These are phyloP conservation scores for Bergia sp. DNA, from an alignment of 92 coral and sea anemone species.

Conservation along the genomic window DNA sequence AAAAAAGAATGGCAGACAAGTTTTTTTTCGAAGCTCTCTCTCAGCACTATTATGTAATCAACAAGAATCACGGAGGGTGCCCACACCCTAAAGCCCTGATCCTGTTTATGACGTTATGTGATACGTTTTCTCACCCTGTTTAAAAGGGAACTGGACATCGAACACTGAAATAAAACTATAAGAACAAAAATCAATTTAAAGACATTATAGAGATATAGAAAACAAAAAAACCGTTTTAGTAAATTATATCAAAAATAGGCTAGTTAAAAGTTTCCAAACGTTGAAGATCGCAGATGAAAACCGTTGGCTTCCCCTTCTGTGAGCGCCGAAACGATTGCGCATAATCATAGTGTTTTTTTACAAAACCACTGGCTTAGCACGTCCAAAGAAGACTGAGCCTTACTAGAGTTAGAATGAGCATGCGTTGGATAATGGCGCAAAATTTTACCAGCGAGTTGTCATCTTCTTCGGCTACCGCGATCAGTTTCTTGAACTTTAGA, in stretches of 20 bases:
- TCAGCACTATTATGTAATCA: too few species aligned
- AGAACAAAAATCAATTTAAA: constrained; percentile 10
- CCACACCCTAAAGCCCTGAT: too few species aligned
- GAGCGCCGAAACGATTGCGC: constrained; percentile 17
- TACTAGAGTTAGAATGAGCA: background rate
- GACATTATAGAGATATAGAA: constrained; percentile 15
- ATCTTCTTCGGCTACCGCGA: constrained; percentile 1
- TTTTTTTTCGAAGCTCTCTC: too few species aligned
- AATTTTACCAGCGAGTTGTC: constrained; percentile 16
- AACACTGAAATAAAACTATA: background rate
- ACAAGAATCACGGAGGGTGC: too few species aligned
- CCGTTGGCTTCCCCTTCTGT: constrained; percentile 13
- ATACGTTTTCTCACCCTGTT: too few species aligned
- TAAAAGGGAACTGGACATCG: background rate
- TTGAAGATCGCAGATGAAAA: constrained; percentile 6
- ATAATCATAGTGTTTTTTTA: background rate
- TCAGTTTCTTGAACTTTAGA: constrained; percentile 8
- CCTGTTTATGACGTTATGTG: too few species aligned
- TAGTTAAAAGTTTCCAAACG: background rate
- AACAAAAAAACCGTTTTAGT: constrained; percentile 2
- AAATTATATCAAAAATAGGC: constrained; percentile 1
- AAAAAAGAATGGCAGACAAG: too few species aligned
- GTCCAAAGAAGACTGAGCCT: constrained; percentile 15
- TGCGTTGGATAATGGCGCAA: background rate
- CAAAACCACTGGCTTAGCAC: constrained; percentile 2